Evolutionary conservation across 1,140 invertebrate species (phyloP), one percentile per base, ranked within the genome.

Genomic region (Periplaneta americana): DNA sequence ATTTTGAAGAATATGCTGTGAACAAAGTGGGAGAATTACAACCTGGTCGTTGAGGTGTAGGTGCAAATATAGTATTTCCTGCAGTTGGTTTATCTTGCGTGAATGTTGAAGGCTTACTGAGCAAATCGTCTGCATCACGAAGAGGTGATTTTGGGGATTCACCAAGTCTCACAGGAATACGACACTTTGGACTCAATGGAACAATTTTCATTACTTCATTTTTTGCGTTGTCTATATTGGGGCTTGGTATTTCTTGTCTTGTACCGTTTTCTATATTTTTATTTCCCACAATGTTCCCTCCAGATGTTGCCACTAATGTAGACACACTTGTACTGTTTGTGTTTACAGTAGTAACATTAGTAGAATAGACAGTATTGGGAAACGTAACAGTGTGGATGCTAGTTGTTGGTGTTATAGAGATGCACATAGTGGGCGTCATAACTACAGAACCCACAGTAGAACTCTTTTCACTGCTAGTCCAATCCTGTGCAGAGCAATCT

Each of bases 21-120:
- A 34, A 10, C 8, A 28, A 39, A 57, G 22, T 48, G 39, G 32
- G 36, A 80, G 80, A 75, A 6, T 28, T 35, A 39, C 34, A 34
- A 2, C 35, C 74, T 31, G 74, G 66, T 33, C 82, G n/a, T 77
- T 84, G 82, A 34, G 82, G 82, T 36, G 82, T 82, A 18, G 82
- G 83, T 37, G 77, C 81, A 74, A 82, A 80, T 17, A 83, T 28
- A 37, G 74, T 32, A 75, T 78, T 28, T 11, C 83, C 48, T 36
- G 48, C 81, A 33, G 39, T 35, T 4, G 83, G 83, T 79, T 83
- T 83, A 76, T 83, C 83, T 78, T 83, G 81, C 32, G 80, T 83
- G 74, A 82, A 83, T 33, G 79, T 83, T 36, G 74, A 57, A 32
- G 83, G 83, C 57, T 79, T 79, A 74, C 75, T 33, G 2, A 76